Evolutionary conservation across 2,888 invertebrate genomes (phyloP), one percentile per base, ranked within the genome.

Genomic region (Horisme vitalbata): DNA sequence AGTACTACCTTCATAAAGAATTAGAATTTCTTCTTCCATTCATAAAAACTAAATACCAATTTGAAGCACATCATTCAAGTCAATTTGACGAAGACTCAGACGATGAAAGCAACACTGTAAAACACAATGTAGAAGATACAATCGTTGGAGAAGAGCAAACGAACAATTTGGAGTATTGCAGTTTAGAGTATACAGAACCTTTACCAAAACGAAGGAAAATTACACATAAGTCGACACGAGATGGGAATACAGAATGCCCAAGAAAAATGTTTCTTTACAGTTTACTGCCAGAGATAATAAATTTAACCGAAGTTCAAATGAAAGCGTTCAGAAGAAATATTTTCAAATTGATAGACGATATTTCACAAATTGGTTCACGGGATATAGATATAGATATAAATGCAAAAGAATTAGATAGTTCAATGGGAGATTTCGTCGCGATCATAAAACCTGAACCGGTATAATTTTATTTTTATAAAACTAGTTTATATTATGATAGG

Each of bases 21-120:
- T 71, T 75, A 69, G 69, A 69, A 47, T 75, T 75, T 44, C 58
- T 75, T 10, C 41, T 71, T 15, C 75, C 75, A 1, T 75, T 61
- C 15, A 65, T 73, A 20, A 72, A 69, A 33, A 55, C 55, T 45
- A 47, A 50, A n/a, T 41, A 26, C 8, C 44, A 49, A n/a, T n/a
- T n/a, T n/a, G n/a, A n/a, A n/a, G n/a, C n/a, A n/a, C n/a, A n/a
- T n/a, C n/a, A n/a, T n/a, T n/a, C n/a, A n/a, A n/a, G n/a, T 24
- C 51, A 56, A 13, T 33, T 54, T 31, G 71, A 72, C 9, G 45
- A 52, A 11, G 68, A 70, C 26, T 60, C 59, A 0, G 69, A 65
- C 20, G 69, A 68, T 30, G 71, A 71, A 41, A 51, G 47, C 1
- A 55, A 44, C 35, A 44, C 47, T 34, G 32, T 32, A 7, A 24